Evolutionary conservation across 2,113 vertebrate species (phyloP), one percentile per base, ranked within the genome.

Genomic region (Phyllopteryx taeniolatus): DNA sequence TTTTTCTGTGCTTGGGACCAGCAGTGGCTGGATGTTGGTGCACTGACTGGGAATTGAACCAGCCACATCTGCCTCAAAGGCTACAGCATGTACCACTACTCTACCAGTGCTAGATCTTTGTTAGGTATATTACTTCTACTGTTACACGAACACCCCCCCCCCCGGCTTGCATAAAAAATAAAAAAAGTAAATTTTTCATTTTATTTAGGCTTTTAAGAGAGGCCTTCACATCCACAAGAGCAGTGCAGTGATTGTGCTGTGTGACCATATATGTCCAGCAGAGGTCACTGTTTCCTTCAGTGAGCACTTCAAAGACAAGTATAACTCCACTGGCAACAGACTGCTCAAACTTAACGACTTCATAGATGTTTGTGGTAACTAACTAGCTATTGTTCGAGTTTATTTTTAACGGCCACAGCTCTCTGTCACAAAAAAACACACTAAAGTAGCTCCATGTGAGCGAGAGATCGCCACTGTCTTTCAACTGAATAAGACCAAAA

Each of bases 251-350:
- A 39, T 39, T 39, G 35, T 65, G 67, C 6, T 4, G 8, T 47
- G 44, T 22, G 4, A 15, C 33, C 11, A 49, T 9, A 14, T 54
- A 43, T 64, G 65, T 61, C 83, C 89, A 87, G 68, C 46, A 90
- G 89, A 79, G 80, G 83, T 75, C 89, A 17, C 51, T 67, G 79
- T 79, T 68, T 76, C 71, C 59, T 72, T 62, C 31, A 33, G 27
- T 2, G 33, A 71, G 67, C 14, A 2, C 56, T 39, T 19, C 1
- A 22, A 14, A 61, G 39, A 15, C 1, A 54, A 54, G 15, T 2
- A 19, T 3, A 35, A 46, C 31, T 68, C 33, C 17, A 13, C 27
- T 22, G 59, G 51, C 27, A 39, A 3, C 13, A 66, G 19, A 4
- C 53, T 9, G 27, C 5, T 2, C 46, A 46, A 57, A 3, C 46